phyloP scores from a whole-genome alignment of 2,797 vertebrate species.

The Adelosebastes latens region DNA sequence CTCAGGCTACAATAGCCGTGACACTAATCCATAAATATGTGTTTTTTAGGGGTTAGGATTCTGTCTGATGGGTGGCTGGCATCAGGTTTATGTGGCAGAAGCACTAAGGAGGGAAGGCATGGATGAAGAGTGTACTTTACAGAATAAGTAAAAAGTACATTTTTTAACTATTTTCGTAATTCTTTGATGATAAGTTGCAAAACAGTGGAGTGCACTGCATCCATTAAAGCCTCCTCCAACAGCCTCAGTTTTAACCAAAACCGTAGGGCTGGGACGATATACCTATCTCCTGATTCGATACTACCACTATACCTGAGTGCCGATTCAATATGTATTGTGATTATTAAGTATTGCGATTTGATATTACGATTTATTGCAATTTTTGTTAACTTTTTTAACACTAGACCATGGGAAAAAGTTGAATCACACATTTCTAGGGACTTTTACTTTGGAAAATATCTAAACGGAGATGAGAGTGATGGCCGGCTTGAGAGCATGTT shows the following conservation, averaged over 20 bases:
- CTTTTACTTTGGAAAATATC: no score
- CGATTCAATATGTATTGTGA: no score
- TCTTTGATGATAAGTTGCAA: neutral
- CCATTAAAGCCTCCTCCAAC: neutral
- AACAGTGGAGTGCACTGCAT: neutral
- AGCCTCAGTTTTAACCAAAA: neutral
- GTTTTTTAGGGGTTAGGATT: neutral
- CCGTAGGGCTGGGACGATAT: no score
- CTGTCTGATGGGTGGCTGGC: neutral
- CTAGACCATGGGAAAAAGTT: no score
- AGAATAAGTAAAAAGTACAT: neutral
- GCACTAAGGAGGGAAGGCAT: neutral
- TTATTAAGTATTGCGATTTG: no score
- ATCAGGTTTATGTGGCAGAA: neutral
- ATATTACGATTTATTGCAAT: no score
- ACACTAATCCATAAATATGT: neutral
- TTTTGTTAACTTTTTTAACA: no score
- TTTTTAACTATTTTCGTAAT: neutral
- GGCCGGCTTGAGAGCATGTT: no score
- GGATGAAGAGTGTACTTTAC: neutral
- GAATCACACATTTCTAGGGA: no score
- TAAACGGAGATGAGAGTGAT: no score
- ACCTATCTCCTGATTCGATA: no score
- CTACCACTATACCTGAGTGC: no score
- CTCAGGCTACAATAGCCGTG: neutral